Conservation (phyloP, 2,888 invertebrate species). For the Machimus rusticus region DNA sequence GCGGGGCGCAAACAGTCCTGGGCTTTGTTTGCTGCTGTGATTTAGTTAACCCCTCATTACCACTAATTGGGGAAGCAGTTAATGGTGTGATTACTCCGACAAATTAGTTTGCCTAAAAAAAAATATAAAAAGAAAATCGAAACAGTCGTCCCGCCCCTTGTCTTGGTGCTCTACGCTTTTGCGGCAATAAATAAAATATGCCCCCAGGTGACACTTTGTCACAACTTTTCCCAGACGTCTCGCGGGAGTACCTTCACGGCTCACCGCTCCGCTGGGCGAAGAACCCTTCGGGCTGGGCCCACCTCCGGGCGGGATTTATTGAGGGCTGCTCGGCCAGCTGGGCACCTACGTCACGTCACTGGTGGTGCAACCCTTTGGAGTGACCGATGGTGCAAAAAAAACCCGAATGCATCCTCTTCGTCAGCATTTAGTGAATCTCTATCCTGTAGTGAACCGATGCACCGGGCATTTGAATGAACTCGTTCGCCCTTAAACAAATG, state of each 20-base stretch:
- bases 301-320: not conserved
- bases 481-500: not conserved
- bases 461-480: not conserved
- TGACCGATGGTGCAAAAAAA: not conserved
- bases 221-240: conserved; percentile 17
- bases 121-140: not conserved
- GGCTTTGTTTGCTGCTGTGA: conserved; percentile 17
- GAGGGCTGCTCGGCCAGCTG: not conserved
- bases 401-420: not conserved
- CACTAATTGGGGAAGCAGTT: conserved; percentile 41
- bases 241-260: not conserved
- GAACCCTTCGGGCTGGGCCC: not conserved
- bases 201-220: conserved; percentile 44
- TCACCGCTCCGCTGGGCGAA: not conserved
- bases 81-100: conserved; percentile 41
- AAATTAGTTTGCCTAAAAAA: conserved; percentile 38
- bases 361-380: not conserved
- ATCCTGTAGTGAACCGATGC: not conserved
- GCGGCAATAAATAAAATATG: conserved; percentile 46
- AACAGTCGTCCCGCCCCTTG: not conserved
- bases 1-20: not conserved
- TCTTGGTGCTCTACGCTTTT: conserved; percentile 1
- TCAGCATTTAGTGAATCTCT: not conserved
- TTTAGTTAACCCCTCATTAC: conserved; percentile 27
- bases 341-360: not conserved